Conservation (phyloP, 2,113 vertebrate species). For the Ibidorhyncha struthersii region DNA sequence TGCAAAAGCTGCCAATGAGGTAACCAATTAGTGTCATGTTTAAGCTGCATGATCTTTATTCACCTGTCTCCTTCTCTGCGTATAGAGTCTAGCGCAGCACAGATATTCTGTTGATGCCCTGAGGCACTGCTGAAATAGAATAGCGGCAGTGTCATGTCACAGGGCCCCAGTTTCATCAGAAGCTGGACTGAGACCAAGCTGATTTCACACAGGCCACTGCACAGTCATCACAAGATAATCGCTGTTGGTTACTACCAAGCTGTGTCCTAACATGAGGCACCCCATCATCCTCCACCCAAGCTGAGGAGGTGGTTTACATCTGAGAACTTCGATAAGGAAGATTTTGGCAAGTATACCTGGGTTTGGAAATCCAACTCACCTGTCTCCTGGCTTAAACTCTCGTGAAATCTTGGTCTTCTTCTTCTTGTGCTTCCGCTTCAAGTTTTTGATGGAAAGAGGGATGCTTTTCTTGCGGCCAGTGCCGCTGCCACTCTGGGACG, state of each 20-base stretch:
- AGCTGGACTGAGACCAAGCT: background rate
- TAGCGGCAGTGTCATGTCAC: background rate
- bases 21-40: background rate
- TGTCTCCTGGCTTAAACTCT: slow-evolving; percentile 95
- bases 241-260: background rate
- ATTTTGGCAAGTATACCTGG: background rate
- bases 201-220: slow-evolving; percentile 1
- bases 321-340: background rate
- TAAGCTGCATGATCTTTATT: slow-evolving; percentile 15
- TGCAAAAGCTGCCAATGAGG: background rate
- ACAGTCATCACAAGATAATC: background rate
- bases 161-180: background rate
- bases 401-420: slow-evolving; percentile 95
- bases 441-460: slow-evolving; percentile 94
- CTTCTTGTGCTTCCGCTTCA: slow-evolving; percentile 98
- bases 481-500: slow-evolving; percentile 90
- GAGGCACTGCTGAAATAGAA: background rate
- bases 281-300: background rate
- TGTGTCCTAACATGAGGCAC: fast-evolving
- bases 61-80: background rate
- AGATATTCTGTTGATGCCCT: background rate
- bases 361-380: slow-evolving; percentile 67
- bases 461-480: slow-evolving; percentile 91
- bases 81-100: background rate
- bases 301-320: background rate